phyloP scores from a whole-genome alignment of 1,140 invertebrate genomes.

The Procambarus clarkii region DNA sequence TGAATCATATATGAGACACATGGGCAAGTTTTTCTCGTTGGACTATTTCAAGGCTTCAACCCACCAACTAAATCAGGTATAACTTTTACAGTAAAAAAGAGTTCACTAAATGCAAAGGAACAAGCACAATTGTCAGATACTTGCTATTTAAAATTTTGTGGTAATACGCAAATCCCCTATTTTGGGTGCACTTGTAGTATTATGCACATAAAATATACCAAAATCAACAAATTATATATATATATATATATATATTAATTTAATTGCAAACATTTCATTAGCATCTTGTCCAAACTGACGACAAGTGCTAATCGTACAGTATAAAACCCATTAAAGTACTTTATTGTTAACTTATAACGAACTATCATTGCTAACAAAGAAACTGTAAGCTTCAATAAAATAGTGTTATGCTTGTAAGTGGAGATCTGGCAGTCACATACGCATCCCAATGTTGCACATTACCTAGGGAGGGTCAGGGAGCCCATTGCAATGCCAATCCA shows the following conservation, averaged over 20 bases:
- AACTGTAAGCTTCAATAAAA: background rate
- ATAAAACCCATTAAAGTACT: background rate
- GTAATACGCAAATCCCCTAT: background rate
- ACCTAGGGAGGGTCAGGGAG: background rate
- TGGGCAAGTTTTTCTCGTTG: background rate
- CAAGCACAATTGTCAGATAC: background rate
- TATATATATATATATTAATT: background rate
- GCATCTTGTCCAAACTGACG: no score
- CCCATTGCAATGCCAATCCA: background rate
- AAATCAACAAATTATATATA: background rate
- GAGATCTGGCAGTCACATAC: background rate
- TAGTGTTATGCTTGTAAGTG: background rate
- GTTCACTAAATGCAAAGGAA: background rate
- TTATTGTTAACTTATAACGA: background rate
- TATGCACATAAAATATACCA: slow-evolving; percentile 6
- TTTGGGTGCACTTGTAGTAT: background rate
- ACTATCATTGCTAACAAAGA: background rate
- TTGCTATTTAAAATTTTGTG: no score
- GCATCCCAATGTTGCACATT: background rate
- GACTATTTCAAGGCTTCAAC: background rate
- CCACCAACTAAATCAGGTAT: background rate
- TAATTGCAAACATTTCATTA: background rate
- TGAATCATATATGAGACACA: no score
- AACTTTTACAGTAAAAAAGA: background rate
- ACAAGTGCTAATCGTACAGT: background rate